Conservation (phyloP, 37 sponge, comb jelly and placozoan species). For the Haliclona indistincta region DNA sequence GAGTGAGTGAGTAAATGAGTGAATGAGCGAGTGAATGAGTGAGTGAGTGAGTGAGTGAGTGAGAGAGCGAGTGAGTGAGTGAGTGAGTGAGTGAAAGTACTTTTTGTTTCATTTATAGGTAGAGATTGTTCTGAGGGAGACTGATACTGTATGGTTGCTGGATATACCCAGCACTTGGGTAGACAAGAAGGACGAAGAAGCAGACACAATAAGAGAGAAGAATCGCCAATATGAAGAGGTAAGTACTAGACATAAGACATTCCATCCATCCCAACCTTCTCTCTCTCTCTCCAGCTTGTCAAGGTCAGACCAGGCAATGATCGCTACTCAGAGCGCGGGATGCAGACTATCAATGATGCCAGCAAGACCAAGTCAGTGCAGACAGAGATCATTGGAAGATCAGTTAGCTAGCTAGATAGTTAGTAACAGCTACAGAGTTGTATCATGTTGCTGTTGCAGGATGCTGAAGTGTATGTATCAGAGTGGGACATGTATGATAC, state of each 20-base stretch:
- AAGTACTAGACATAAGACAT: neutral
- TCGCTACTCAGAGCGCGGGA: slow-evolving; percentile 80
- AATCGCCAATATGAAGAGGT: slow-evolving; percentile 86
- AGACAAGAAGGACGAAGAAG: slow-evolving; percentile 78
- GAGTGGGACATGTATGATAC: slow-evolving; percentile 96
- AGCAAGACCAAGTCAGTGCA: slow-evolving; percentile 85
- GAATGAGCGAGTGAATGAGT: too few relatives aligned
- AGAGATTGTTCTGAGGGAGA: slow-evolving; percentile 79
- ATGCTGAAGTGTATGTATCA: slow-evolving; percentile 74
- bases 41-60: too few relatives aligned
- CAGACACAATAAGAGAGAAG: slow-evolving; percentile 48
- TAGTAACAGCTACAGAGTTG: too few relatives aligned
- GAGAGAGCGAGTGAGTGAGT: too few relatives aligned
- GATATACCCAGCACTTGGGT: slow-evolving; percentile 84
- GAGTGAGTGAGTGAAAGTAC: too few relatives aligned
- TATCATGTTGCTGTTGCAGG: slow-evolving; percentile 25
- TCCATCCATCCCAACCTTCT: neutral
- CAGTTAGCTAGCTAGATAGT: slow-evolving; percentile 20
- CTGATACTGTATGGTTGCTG: slow-evolving; percentile 92
- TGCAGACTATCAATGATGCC: slow-evolving; percentile 91
- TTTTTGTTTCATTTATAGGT: too few relatives aligned
- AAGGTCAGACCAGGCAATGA: slow-evolving; percentile 79
- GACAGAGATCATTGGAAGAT: slow-evolving; percentile 57
- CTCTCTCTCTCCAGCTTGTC: slow-evolving; percentile 35
- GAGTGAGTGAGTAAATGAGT: too few relatives aligned